Conservation (phyloP, 1,140 invertebrate species). For the Solenopsis invicta region DNA sequence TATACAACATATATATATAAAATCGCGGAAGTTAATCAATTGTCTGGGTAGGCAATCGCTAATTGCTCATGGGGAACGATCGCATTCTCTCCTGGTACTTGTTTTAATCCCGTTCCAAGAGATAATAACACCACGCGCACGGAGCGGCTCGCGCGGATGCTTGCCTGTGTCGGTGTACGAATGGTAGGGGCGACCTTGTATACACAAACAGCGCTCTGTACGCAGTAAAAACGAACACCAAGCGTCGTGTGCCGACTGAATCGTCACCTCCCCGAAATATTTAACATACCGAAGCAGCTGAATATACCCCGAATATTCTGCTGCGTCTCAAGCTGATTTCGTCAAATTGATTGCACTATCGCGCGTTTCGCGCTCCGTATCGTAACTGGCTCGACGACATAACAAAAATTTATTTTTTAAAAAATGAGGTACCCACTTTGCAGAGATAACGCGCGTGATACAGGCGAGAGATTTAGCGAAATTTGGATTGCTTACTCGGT, state of each 20-base stretch:
- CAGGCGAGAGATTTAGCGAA: too few relatives aligned
- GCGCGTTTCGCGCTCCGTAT: neutral
- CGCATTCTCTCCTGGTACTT: neutral
- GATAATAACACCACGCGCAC: slow-evolving; percentile 7
- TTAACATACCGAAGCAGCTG: neutral
- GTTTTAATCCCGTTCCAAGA: neutral
- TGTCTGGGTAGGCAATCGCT: neutral
- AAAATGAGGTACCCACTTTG: too few relatives aligned
- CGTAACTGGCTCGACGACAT: neutral
- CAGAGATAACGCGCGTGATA: too few relatives aligned
- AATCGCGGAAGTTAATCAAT: slow-evolving; percentile 22
- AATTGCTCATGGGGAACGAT: slow-evolving; percentile 4
- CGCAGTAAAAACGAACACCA: neutral
- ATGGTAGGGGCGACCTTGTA: slow-evolving; percentile 8
- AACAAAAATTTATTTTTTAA: too few relatives aligned
- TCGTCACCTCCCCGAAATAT: neutral
- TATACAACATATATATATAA: too few relatives aligned
- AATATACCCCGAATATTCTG: neutral
- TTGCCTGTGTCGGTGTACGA: neutral
- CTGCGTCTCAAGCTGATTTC: neutral
- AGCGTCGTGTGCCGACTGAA: neutral
- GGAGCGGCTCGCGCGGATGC: neutral
- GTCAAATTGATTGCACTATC: neutral
- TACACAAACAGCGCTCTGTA: neutral
- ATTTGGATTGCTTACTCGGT: too few relatives aligned